Base-by-base conservation (phyloP, 2,888 invertebrate species). In the Sceliomorpha sp. region DNA sequence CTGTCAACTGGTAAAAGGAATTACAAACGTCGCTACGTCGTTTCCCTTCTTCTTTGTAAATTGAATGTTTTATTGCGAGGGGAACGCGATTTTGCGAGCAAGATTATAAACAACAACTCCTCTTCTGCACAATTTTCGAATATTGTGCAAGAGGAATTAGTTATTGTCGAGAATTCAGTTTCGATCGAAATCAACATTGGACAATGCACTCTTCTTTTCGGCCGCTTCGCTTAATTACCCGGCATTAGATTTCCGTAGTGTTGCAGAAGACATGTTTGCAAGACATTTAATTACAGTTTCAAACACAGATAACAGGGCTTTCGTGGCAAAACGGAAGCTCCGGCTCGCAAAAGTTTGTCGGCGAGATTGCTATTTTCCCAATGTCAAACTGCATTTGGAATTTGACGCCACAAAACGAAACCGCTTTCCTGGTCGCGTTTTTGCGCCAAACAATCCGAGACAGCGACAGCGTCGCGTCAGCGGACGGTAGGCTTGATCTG, bases 251-350 rank as follows among this genome's bases (percentile, higher is more conserved):
- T 62, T 63, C 62, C 45, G 36, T n/a, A n/a, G n/a, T n/a, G n/a
- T n/a, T n/a, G n/a, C n/a, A n/a, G 40, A 14, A 44, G 47, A 48
- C 42, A 64, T 56, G 60, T 70, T 56, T 15, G 55, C 45, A 50
- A 60, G 60, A 32, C 64, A 59, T 60, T 64, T 70, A 72, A 74
- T 72, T 74, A 69, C 69, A 51, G 51, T 62, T 58, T 72, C 60
- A 55, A 68, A 67, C 63, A 56, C 56, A 48, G 69, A 72, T 68
- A 66, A 69, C 62, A 64, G 62, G 40, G 56, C 39, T 56, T 58
- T 51, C 34, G 62, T 29, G 56, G 66, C 70, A 66, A 66, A 70
- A 67, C 56, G 58, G 27, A 64, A 66, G 56, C 67, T 70, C 45
- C 36, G 40, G 36, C 32, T 26, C 36, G 27, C 20, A 50, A 70